Evolutionary conservation across 2,888 invertebrate species (phyloP), one percentile per base, ranked within the genome.

Genomic region (Chrysopilus asiliformis): DNA sequence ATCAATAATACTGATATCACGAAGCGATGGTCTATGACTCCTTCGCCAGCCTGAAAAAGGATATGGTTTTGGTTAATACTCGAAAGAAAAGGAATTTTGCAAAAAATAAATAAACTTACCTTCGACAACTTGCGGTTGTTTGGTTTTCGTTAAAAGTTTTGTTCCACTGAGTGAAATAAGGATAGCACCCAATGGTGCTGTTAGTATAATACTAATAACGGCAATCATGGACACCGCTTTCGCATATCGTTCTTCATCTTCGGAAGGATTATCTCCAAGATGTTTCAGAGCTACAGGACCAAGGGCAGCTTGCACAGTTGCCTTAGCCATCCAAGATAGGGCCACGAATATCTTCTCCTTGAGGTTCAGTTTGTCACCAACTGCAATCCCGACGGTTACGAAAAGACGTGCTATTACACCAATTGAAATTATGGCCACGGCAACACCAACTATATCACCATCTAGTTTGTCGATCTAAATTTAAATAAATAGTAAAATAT

Each of bases 281-380:
- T 76, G 68, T 48, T 79, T 80, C 19, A 86, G 58, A 1, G 80
- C 76, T 3, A 81, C 78, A 1, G 87, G 83, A 1, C 79, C 86
- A 25, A 89, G 61, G 0, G 87, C 87, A 15, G 87, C 87, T 73
- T 90, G 94, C 1, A 95, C 94, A n/a, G 95, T 94, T 5, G 94
- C 95, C 64, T 97, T 97, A 2, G 94, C 86, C 76, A 94, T 82
- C 82, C 90, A 91, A 0, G 93, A 76, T 4, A 95, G 62, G 0
- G 90, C 78, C 12, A 93, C 81, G 58, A 95, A 97, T 43, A 91
- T 68, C 43, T 86, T 87, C 58, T 97, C 95, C 57, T 81, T 89
- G 45, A 79, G 65, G 60, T 84, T 91, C 34, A 94, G 68, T 45
- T 78, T 79, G 47, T 85, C 82, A 6, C 85, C 76, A 28, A 84